A percentile compares a stretch with the other conserved stretches of the same genome.
phyloP scores from a whole-genome alignment of 37 sponge, comb jelly and placozoan genomes.

The Ianthella basta region DNA sequence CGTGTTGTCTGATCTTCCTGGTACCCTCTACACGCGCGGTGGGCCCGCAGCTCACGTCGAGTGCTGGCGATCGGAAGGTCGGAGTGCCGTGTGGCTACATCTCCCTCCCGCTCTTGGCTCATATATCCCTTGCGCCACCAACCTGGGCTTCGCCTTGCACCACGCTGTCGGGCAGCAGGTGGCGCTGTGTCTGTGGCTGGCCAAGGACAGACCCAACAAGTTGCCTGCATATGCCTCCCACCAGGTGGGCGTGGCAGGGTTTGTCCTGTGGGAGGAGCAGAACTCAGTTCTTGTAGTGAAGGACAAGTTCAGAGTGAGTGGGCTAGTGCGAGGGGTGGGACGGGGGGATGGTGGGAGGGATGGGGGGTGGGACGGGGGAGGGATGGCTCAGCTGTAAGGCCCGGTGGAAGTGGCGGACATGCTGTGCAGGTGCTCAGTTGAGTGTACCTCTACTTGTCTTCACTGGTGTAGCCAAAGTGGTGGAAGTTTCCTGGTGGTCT shows the following conservation, averaged over 20 bases:
- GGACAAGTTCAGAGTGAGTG: constrained; percentile 68
- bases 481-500: constrained; percentile 94
- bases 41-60: constrained; percentile 43
- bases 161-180: constrained; percentile 53
- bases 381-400: too few relatives aligned
- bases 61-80: constrained; percentile 49
- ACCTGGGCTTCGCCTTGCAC: constrained; percentile 67
- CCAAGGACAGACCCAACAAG: constrained; percentile 36
- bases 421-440: background rate
- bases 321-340: too few relatives aligned
- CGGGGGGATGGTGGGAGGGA: too few relatives aligned
- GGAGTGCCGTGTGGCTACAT: constrained; percentile 77
- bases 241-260: constrained; percentile 82
- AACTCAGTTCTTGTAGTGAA: constrained; percentile 56
- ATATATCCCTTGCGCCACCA: constrained; percentile 44
- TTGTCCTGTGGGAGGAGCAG: constrained; percentile 69
- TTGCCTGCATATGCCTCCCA: constrained; percentile 79
- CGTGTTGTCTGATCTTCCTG: background rate
- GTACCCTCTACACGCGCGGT: background rate
- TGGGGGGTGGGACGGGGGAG: too few relatives aligned
- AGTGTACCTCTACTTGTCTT: background rate
- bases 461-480: constrained; percentile 26
- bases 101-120: constrained; percentile 52
- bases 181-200: constrained; percentile 70
- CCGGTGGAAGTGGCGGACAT: too few relatives aligned